Evolutionary conservation across 2,888 invertebrate species (phyloP).

Genomic region (Metopia argyrocephala): DNA sequence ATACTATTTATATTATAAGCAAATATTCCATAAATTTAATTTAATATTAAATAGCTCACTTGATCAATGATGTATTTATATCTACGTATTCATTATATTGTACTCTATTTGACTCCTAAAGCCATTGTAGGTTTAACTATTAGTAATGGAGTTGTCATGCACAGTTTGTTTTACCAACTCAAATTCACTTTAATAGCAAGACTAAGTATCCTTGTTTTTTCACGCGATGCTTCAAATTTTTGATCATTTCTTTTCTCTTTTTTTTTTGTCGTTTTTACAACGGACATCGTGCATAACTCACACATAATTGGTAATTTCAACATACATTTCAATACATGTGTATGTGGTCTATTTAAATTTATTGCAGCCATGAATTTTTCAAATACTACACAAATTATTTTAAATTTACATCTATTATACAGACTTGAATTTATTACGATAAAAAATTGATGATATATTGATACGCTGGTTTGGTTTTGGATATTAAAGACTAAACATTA

Average conservation of each 20-base stretch:
- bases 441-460: neutral
- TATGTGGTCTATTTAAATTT: neutral
- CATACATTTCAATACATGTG: neutral
- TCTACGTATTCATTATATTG: neutral
- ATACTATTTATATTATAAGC: too few species aligned
- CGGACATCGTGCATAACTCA: neutral
- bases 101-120: neutral
- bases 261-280: too few species aligned
- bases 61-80: too few species aligned
- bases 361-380: neutral
- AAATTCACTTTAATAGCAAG: neutral
- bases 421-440: neutral
- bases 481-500: neutral
- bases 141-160: neutral
- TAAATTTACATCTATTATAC: neutral
- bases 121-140: neutral
- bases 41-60: too few species aligned
- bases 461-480: too few species aligned
- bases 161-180: neutral
- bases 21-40: too few species aligned
- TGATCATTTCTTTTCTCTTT: too few species aligned
- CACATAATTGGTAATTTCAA: conserved; percentile 4
- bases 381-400: neutral
- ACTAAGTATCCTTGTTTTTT: neutral
- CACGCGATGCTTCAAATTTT: conserved; percentile 1